Evolutionary conservation across 1,140 invertebrate genomes (phyloP), one percentile per base, ranked within the genome.

Genomic region (Drosophila grimshawi): DNA sequence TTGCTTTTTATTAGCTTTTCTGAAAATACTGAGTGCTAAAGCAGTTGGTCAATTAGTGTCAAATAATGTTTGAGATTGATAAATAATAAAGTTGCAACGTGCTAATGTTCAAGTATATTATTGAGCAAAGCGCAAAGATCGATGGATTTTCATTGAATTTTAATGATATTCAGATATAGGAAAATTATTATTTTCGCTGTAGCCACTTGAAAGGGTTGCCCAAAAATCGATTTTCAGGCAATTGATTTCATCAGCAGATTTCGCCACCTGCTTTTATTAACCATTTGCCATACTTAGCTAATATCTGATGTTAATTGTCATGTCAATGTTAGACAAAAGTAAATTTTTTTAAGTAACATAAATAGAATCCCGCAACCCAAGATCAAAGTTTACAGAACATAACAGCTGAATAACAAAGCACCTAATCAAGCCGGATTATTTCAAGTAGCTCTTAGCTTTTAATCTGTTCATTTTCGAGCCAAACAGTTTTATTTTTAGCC

Each of bases 41-140:
- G 11, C 19, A 48, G 52, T 19, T 39, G 41, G 37, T 41, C 56
- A 67, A 61, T 73, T 68, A 68, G 64, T 68, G 49, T 55, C 56
- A 48, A 11, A 59, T 35, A 55, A 55, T 56, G 64, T 61, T 48
- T 52, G 46, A 33, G 41, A 67, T 55, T 46, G 33, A 29, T 4
- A 33, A 4, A 7, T 32, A 37, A 53, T 11, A 11, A 37, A 33
- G 32, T 4, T 7, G 11, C 41, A 32, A 53, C 8, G 33, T 35
- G 30, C 11, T 2, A 35, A 51, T 3, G 2, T 3, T 46, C 33
- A 62, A 48, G n/a, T n/a, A 37, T 3, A 41, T 45, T 8, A 37
- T 29, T 2, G 19, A 55, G 7, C 8, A 33, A 64, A 53, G 7
- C 6, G 37, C 37, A 19, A 4, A 41, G 35, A 56, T 56, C 53